Evolutionary conservation across 2,797 vertebrate genomes (phyloP).

Genomic region (Sciaenops ocellatus): DNA sequence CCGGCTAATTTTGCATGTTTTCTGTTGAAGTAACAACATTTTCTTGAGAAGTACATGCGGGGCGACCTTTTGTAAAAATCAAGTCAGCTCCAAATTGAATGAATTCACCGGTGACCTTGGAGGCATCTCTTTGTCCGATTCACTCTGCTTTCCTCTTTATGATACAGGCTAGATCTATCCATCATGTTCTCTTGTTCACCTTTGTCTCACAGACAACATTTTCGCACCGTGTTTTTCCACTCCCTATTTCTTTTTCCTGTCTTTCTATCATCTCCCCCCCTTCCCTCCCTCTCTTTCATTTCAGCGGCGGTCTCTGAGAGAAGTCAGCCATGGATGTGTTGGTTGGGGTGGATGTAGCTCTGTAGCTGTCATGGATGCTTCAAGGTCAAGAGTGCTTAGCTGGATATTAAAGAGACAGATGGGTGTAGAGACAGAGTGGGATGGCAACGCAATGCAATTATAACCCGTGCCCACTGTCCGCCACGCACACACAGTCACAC

Average conservation of each 20-base stretch:
- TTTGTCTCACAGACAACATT: constrained; percentile 74
- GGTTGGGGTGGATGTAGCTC: constrained; percentile 53
- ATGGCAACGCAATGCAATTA: constrained; percentile 79
- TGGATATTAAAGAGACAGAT: constrained; percentile 82
- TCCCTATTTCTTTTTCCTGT: constrained; percentile 32
- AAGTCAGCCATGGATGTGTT: constrained; percentile 57
- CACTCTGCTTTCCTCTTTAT: constrained; percentile 45
- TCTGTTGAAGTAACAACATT: constrained; percentile 64
- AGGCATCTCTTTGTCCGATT: constrained; percentile 62
- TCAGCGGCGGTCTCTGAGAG: constrained; percentile 34
- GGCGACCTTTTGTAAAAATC: constrained; percentile 60
- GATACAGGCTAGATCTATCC: constrained; percentile 62
- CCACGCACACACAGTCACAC: constrained; percentile 25
- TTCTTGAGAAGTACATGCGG: constrained; percentile 39
- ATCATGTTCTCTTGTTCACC: constrained; percentile 74
- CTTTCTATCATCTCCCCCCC: constrained; percentile 30
- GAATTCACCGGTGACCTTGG: constrained; percentile 69
- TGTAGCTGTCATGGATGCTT: constrained; percentile 64
- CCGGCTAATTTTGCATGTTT: constrained; percentile 60
- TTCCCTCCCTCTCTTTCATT: constrained; percentile 41
- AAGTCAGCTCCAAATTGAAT: constrained; percentile 65
- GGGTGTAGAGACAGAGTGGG: constrained; percentile 71
- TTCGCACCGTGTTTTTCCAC: constrained; percentile 69
- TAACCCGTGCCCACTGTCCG: constrained; percentile 68
- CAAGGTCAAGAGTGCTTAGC: constrained; percentile 85